Evolutionary conservation across 2,797 vertebrate genomes (phyloP).

Genomic region (Esox masquinongy): DNA sequence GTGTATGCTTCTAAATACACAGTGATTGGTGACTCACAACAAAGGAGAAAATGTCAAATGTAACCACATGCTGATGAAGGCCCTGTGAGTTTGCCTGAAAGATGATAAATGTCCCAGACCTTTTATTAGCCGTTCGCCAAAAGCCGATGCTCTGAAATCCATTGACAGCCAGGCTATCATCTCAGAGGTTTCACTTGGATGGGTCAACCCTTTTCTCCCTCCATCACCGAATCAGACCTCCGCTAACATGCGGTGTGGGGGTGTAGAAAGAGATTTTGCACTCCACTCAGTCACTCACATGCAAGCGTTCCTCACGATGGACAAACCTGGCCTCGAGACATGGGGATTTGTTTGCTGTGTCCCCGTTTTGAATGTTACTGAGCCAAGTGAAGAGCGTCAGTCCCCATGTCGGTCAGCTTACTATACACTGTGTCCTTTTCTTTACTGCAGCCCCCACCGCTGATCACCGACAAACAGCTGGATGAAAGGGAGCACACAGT

Average conservation of each 20-base stretch:
- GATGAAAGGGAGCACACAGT: conserved; percentile 97
- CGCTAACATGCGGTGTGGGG: not conserved
- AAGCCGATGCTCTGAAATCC: not conserved
- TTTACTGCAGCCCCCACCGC: conserved; percentile 86
- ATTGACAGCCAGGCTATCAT: not conserved
- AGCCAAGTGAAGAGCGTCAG: conserved; percentile 6
- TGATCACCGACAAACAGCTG: conserved; percentile 95
- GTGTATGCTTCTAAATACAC: not conserved
- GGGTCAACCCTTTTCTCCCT: not conserved
- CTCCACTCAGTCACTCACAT: conserved; percentile 6
- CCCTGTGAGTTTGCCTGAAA: not conserved
- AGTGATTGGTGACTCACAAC: not conserved
- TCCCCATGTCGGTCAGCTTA: not conserved
- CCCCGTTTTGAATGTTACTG: not conserved
- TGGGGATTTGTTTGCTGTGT: not conserved
- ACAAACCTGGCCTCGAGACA: conserved; percentile 26
- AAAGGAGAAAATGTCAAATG: not conserved
- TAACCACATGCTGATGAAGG: not conserved
- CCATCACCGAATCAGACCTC: not conserved
- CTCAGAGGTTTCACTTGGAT: not conserved
- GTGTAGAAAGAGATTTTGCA: not conserved
- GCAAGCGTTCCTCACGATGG: conserved; percentile 27
- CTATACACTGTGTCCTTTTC: conserved; percentile 3
- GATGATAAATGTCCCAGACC: conserved; percentile 1
- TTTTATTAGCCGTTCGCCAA: not conserved